phyloP scores from a whole-genome alignment of 1,140 invertebrate genomes.

The Globodera rostochiensis region DNA sequence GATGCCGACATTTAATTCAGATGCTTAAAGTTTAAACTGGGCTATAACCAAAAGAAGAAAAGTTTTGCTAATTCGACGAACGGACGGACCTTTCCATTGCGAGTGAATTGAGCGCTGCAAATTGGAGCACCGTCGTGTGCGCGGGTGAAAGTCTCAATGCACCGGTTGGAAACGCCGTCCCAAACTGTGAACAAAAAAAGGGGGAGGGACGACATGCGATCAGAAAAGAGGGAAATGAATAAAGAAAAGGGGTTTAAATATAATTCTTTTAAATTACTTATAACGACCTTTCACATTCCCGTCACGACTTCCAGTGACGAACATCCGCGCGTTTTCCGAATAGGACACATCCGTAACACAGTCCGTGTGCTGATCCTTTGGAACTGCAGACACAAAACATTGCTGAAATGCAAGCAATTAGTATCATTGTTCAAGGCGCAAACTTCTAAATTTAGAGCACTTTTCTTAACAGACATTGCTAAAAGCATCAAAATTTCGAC shows the following conservation, averaged over 20 bases:
- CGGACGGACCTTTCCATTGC: slow-evolving; percentile 87
- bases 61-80: neutral
- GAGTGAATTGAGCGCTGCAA: slow-evolving; percentile 87
- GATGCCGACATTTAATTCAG: too few relatives aligned
- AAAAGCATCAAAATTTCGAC: neutral
- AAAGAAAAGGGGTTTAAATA: neutral
- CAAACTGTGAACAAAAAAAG: slow-evolving; percentile 58
- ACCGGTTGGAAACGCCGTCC: slow-evolving; percentile 74
- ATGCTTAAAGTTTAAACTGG: too few relatives aligned
- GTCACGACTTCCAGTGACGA: slow-evolving; percentile 86
- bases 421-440: too few relatives aligned
- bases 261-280: neutral
- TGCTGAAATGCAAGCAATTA: slow-evolving; percentile 70
- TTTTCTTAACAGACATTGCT: neutral
- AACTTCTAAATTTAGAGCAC: too few relatives aligned
- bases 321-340: slow-evolving; percentile 72
- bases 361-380: slow-evolving; percentile 85
- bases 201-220: neutral
- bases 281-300: slow-evolving; percentile 78
- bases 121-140: slow-evolving; percentile 93
- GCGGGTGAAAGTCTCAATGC: slow-evolving; percentile 86
- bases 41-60: neutral
- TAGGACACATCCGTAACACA: slow-evolving; percentile 79
- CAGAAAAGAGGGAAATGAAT: neutral
- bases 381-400: slow-evolving; percentile 88